A percentile compares a stretch with the other conserved stretches of the same genome.
Conservation (phyloP, 2,797 vertebrate genomes). For the Acanthopagrus latus region DNA sequence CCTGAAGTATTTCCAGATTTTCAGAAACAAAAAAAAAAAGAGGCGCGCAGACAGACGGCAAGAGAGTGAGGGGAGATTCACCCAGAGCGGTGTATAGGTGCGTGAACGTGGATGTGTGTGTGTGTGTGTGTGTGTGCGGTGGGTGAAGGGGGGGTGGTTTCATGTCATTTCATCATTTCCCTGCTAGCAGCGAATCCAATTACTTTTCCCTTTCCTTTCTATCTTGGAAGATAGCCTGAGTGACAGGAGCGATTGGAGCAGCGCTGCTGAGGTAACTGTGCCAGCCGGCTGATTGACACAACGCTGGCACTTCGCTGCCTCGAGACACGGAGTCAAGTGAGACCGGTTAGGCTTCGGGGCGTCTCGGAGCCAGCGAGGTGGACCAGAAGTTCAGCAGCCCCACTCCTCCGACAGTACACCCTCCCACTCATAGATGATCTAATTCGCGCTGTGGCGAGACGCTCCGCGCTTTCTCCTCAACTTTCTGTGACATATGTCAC, state of each 20-base stretch:
- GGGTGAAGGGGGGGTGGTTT: slow-evolving; percentile 59
- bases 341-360: slow-evolving; percentile 60
- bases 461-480: slow-evolving; percentile 17
- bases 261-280: slow-evolving; percentile 67
- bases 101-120: slow-evolving; percentile 35
- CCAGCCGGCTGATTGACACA: slow-evolving; percentile 75
- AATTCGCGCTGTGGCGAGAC: slow-evolving; percentile 20
- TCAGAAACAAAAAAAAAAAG: slow-evolving; percentile 66
- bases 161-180: slow-evolving; percentile 84
- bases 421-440: slow-evolving; percentile 50
- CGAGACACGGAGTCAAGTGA: slow-evolving; percentile 65
- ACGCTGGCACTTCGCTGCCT: slow-evolving; percentile 68
- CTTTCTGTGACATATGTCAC: slow-evolving; percentile 15
- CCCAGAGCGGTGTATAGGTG: slow-evolving; percentile 52
- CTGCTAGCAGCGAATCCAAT: slow-evolving; percentile 81
- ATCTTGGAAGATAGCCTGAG: slow-evolving; percentile 79
- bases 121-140: slow-evolving; percentile 42
- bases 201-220: slow-evolving; percentile 76
- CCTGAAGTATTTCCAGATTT: slow-evolving; percentile 76
- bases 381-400: slow-evolving; percentile 52
- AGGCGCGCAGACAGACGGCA: slow-evolving; percentile 46
- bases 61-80: slow-evolving; percentile 46
- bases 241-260: slow-evolving; percentile 75
- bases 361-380: slow-evolving; percentile 57
- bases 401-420: slow-evolving; percentile 21